Percentiles rank a stretch among this genome's conserved stretches.
phyloP scores from a whole-genome alignment of 1,140 invertebrate species.

The Drosophila chauvacae region DNA sequence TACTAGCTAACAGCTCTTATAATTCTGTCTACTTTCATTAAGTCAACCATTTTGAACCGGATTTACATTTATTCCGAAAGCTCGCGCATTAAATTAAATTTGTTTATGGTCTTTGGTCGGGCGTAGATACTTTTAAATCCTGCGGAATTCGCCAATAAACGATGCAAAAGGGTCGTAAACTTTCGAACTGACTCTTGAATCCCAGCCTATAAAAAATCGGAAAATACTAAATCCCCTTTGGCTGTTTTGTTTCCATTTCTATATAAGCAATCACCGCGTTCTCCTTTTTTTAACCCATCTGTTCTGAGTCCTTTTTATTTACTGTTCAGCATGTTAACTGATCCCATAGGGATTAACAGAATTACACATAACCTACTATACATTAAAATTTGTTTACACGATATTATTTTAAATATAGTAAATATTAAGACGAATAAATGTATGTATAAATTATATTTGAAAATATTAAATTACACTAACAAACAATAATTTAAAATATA shows the following conservation, averaged over 20 bases:
- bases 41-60: conserved; percentile 41
- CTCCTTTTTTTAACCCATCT: background rate
- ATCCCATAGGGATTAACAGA: conserved; percentile 63
- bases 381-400: background rate
- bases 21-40: background rate
- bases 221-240: conserved; percentile 64
- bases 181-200: conserved; percentile 30
- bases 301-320: conserved; percentile 41
- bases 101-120: conserved; percentile 51
- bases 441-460: background rate
- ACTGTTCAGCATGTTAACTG: conserved; percentile 41
- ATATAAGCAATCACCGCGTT: background rate
- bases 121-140: conserved; percentile 14
- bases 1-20: background rate
- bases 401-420: background rate
- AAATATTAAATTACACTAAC: background rate
- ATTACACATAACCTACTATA: conserved; percentile 40
- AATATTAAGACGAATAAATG: background rate
- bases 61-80: conserved; percentile 44
- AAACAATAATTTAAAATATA: background rate
- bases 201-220: conserved; percentile 64
- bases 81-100: conserved; percentile 63
- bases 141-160: conserved; percentile 34
- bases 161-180: conserved; percentile 40
- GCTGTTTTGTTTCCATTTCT: background rate